phyloP scores from a whole-genome alignment of 2,888 invertebrate species.

The Brachyopa scutellaris region DNA sequence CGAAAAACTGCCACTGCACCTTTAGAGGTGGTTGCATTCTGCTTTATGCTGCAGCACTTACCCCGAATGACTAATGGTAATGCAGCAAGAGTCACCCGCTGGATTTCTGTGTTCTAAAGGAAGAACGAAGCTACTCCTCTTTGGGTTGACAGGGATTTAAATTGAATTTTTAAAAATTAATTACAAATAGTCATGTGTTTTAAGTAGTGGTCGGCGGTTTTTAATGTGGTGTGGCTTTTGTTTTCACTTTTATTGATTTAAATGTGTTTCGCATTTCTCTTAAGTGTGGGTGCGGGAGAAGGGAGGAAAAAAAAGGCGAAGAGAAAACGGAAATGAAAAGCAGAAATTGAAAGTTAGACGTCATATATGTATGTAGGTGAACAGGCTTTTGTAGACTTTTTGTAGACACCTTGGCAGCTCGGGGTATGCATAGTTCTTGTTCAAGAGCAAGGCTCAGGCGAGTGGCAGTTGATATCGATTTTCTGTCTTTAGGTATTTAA shows the following conservation, averaged over 20 bases:
- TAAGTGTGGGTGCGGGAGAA: too few relatives aligned
- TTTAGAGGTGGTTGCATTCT: background rate
- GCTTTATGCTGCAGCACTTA: slow-evolving; percentile 16
- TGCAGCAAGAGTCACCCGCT: slow-evolving; percentile 34
- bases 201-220: too few relatives aligned
- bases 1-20: background rate
- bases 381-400: slow-evolving; percentile 21
- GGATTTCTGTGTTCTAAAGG: too few relatives aligned
- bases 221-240: background rate
- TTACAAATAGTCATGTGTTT: background rate
- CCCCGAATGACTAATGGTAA: slow-evolving; percentile 53
- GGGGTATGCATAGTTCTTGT: background rate
- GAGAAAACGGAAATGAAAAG: slow-evolving; percentile 34
- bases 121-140: too few relatives aligned
- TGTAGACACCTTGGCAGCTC: background rate
- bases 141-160: background rate
- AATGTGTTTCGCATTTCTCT: too few relatives aligned
- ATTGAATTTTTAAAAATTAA: background rate
- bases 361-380: slow-evolving; percentile 42
- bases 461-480: slow-evolving; percentile 34
- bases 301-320: background rate
- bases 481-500: background rate
- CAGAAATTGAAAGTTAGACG: slow-evolving; percentile 53
- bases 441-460: slow-evolving; percentile 48
- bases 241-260: too few relatives aligned